Evolutionary conservation across 2,113 vertebrate genomes (phyloP).

Genomic region (Panthera tigris): DNA sequence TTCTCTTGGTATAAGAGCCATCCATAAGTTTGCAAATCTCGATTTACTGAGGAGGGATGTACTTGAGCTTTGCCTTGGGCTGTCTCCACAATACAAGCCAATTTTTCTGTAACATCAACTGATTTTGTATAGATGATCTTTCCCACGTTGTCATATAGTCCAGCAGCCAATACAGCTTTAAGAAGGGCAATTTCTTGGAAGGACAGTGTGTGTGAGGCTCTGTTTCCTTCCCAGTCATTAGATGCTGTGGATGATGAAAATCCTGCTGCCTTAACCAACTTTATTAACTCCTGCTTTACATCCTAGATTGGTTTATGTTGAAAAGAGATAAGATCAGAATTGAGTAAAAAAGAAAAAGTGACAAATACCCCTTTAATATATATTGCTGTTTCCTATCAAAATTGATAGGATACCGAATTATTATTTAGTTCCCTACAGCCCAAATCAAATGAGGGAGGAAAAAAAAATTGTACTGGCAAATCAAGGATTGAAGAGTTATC

Average conservation of each 20-base stretch:
- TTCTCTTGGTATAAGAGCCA: slow-evolving; percentile 99
- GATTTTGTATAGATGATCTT: slow-evolving; percentile 91
- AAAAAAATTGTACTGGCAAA: not conserved
- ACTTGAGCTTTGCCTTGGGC: slow-evolving; percentile 96
- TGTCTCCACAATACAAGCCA: slow-evolving; percentile 93
- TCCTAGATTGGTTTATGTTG: slow-evolving; percentile 84
- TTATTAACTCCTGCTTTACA: slow-evolving; percentile 93
- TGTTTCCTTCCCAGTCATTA: slow-evolving; percentile 65
- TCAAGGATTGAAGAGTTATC: not conserved
- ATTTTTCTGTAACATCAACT: slow-evolving; percentile 92
- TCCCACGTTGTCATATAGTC: slow-evolving; percentile 95
- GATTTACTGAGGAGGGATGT: slow-evolving; percentile 96
- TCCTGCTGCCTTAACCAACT: slow-evolving; percentile 93
- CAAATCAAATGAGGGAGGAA: not conserved
- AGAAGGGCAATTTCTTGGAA: slow-evolving; percentile 90
- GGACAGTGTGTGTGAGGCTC: slow-evolving; percentile 77
- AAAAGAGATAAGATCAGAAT: slow-evolving; percentile 15
- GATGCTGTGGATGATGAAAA: slow-evolving; percentile 83
- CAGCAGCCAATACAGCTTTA: slow-evolving; percentile 93
- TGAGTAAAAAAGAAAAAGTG: not conserved
- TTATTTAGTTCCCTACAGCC: not conserved
- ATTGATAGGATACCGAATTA: not conserved
- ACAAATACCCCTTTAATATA: not conserved
- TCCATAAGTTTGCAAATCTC: slow-evolving; percentile 92
- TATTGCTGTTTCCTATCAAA: not conserved